A percentile compares a stretch with the other conserved stretches of the same genome.
phyloP scores from a whole-genome alignment of 1,140 invertebrate genomes.

The Chironomus striatipennis region DNA sequence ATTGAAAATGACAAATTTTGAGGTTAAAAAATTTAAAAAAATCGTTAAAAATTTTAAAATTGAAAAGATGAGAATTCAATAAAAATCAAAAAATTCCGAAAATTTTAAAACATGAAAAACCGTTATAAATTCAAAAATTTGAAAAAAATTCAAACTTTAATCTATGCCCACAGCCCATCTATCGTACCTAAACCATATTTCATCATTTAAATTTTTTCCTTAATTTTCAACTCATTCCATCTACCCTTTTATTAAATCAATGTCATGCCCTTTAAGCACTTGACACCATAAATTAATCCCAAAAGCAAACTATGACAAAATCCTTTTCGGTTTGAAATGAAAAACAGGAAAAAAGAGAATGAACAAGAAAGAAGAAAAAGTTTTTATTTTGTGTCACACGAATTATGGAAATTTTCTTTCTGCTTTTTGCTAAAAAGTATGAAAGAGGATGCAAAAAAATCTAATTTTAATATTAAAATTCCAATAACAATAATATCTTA shows the following conservation, averaged over 20 bases:
- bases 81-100: too few species aligned
- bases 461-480: constrained; percentile 8
- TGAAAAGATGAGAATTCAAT: too few species aligned
- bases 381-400: not conserved
- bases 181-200: not conserved
- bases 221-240: constrained; percentile 1
- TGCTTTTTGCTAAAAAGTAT: not conserved
- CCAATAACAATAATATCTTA: not conserved
- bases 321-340: not conserved
- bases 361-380: too few species aligned
- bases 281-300: constrained; percentile 22
- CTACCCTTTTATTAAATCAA: not conserved
- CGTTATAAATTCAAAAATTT: too few species aligned
- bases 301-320: constrained; percentile 18
- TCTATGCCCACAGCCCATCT: too few species aligned
- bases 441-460: not conserved
- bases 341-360: not conserved
- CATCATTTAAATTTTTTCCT: not conserved
- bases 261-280: not conserved
- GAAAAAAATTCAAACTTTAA: too few species aligned
- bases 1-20: too few species aligned
- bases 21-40: too few species aligned
- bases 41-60: too few species aligned
- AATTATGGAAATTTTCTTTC: not conserved
- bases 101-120: too few species aligned